Percentiles rank a stretch among this genome's conserved stretches.
phyloP scores from a whole-genome alignment of 2,113 vertebrate genomes.

The Alaudala cheleensis region DNA sequence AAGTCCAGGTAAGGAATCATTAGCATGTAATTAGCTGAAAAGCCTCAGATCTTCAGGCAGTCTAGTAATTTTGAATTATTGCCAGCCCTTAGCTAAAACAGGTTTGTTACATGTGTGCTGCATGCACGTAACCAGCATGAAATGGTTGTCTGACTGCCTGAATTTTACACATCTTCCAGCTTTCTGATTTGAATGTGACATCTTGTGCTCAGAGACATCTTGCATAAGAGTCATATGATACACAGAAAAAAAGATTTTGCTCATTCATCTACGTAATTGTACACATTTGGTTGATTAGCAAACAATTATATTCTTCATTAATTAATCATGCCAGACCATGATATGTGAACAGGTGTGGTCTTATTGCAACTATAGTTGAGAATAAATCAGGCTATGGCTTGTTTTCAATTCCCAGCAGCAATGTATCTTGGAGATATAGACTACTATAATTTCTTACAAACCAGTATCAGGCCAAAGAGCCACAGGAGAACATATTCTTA shows the following conservation, averaged over 20 bases:
- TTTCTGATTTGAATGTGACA: not conserved
- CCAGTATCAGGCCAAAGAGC: not conserved
- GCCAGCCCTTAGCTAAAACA: not conserved
- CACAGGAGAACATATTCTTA: not conserved
- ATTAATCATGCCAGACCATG: not conserved
- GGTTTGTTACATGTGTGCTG: not conserved
- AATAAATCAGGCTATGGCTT: not conserved
- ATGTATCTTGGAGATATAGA: not conserved
- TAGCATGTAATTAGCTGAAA: not conserved
- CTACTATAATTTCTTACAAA: not conserved
- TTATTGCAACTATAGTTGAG: not conserved
- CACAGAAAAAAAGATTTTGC: not conserved
- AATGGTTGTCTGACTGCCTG: not conserved
- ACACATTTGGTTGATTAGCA: not conserved
- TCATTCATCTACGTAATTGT: not conserved
- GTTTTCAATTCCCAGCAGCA: not conserved
- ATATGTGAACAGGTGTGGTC: not conserved
- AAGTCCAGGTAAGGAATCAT: constrained; percentile 22
- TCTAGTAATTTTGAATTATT: not conserved
- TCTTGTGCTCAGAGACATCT: not conserved
- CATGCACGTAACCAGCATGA: not conserved
- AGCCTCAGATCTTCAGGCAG: not conserved
- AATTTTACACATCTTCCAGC: not conserved
- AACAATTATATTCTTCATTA: not conserved
- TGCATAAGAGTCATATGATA: not conserved